Evolutionary conservation across 2,113 vertebrate species (phyloP).

Genomic region (Mustela nigripes): DNA sequence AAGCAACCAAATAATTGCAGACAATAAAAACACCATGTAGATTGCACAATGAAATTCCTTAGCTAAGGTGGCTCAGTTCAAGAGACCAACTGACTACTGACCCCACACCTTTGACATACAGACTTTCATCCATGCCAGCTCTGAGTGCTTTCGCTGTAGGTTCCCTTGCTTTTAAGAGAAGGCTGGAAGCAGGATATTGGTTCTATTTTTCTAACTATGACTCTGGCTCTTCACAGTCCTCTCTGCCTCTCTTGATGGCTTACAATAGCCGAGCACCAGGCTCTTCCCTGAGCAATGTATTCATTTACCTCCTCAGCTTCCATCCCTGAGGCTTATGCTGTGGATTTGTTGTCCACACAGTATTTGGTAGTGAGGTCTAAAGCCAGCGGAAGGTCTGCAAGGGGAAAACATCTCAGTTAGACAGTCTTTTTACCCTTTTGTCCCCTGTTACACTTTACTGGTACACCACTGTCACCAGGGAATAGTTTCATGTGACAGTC

Average conservation of each 20-base stretch:
- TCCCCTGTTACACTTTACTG: neutral
- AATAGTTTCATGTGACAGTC: neutral
- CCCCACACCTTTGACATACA: neutral
- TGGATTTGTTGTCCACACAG: neutral
- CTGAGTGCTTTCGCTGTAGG: fast-evolving
- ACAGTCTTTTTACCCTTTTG: neutral
- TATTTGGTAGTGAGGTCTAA: neutral
- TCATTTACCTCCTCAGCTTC: neutral
- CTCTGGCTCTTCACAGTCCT: neutral
- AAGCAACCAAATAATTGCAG: neutral
- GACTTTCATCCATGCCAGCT: neutral
- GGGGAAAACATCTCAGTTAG: neutral
- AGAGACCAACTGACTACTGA: neutral
- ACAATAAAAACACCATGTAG: neutral
- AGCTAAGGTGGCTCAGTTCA: neutral
- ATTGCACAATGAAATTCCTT: neutral
- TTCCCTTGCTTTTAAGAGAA: neutral
- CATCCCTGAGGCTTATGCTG: neutral
- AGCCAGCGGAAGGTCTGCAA: neutral
- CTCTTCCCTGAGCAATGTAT: neutral
- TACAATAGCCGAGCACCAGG: neutral
- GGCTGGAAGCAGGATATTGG: neutral
- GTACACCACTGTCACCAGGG: neutral
- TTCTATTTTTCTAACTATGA: neutral
- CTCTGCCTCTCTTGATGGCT: neutral